A percentile compares a stretch with the other conserved stretches of the same genome.
Conservation (phyloP, 1,140 invertebrate species). For the Neoseiulus cucumeris region DNA sequence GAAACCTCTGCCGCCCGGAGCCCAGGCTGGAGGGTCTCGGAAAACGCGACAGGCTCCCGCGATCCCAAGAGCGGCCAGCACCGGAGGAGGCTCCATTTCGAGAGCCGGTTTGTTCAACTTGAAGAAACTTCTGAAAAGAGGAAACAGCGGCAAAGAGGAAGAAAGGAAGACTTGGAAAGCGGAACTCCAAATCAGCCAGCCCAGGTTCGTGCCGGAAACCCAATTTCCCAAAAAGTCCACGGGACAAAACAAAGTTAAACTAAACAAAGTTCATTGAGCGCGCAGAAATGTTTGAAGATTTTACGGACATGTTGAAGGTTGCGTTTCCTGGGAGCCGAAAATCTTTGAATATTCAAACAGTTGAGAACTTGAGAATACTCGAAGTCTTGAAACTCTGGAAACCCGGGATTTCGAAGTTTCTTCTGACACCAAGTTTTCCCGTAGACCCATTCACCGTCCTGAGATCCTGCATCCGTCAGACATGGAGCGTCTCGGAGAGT, state of each 20-base stretch:
- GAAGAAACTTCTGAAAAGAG: slow-evolving; percentile 9
- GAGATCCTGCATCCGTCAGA: slow-evolving; percentile 3
- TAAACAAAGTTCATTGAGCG: too few relatives aligned
- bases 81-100: not conserved
- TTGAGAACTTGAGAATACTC: too few relatives aligned
- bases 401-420: too few relatives aligned
- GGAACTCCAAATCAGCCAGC: not conserved
- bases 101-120: not conserved
- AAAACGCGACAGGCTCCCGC: not conserved
- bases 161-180: not conserved
- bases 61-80: not conserved
- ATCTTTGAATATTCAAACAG: too few relatives aligned
- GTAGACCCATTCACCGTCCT: not conserved
- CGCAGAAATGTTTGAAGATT: too few relatives aligned
- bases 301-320: too few relatives aligned
- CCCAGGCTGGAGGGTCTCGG: not conserved
- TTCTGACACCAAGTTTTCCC: too few relatives aligned
- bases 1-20: not conserved
- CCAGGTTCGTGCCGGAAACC: not conserved
- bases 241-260: too few relatives aligned
- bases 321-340: too few relatives aligned
- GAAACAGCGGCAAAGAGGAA: not conserved
- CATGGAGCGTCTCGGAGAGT: not conserved
- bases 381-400: too few relatives aligned
- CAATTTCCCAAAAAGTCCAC: too few relatives aligned